Conservation (phyloP, 2,797 vertebrate genomes). For the Mareca strepera region DNA sequence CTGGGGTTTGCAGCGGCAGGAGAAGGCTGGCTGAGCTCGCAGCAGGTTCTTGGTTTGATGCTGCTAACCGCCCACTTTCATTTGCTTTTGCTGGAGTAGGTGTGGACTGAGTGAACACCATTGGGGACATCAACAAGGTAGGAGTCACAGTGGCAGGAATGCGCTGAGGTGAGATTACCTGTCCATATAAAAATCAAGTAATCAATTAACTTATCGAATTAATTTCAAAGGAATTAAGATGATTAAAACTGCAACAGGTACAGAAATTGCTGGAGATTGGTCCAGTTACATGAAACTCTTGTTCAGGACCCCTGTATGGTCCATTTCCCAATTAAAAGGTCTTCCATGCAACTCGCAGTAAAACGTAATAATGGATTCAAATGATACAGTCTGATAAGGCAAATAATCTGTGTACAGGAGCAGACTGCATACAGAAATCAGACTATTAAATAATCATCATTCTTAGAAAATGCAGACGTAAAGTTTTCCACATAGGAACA, state of each 20-base stretch:
- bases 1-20: conserved; percentile 66
- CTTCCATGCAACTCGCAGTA: background rate
- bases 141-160: conserved; percentile 83
- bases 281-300: rapidly evolving
- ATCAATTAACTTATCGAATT: background rate
- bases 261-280: background rate
- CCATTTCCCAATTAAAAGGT: background rate
- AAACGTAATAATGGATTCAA: background rate
- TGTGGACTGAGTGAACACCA: conserved; percentile 85
- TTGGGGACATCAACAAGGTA: conserved; percentile 87
- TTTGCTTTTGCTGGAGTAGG: conserved; percentile 16
- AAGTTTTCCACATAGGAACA: background rate
- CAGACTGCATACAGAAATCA: background rate
- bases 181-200: background rate
- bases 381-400: background rate
- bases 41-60: conserved; percentile 45
- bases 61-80: conserved; percentile 16
- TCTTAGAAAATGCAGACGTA: background rate
- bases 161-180: conserved; percentile 85
- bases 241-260: background rate
- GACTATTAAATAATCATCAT: background rate
- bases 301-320: background rate
- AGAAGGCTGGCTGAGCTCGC: conserved; percentile 34
- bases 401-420: background rate
- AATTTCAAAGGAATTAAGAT: rapidly evolving